Percentiles rank a stretch among this genome's conserved stretches.
These are phyloP conservation scores for Micropoecilia bifurca DNA, from an alignment of 2,797 vertebrate genomes.

Conservation along the genomic window DNA sequence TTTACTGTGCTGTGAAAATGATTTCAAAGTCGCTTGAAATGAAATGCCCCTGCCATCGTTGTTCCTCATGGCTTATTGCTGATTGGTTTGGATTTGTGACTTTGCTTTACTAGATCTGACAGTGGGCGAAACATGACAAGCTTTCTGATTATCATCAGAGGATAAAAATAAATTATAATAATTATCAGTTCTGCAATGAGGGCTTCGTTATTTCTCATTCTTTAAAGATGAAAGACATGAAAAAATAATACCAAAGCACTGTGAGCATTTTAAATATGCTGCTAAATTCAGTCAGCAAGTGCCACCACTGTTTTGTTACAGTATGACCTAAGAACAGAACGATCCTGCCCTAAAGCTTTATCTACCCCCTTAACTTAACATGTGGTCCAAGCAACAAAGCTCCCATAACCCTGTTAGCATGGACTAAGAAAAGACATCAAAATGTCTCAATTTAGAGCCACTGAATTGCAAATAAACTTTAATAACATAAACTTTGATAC, in stretches of 20 bases:
- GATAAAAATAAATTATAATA: background rate
- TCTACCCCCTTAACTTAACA: background rate
- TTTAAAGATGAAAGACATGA: background rate
- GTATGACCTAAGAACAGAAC: background rate
- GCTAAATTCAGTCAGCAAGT: background rate
- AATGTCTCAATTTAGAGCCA: background rate
- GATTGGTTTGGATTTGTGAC: background rate
- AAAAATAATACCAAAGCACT: background rate
- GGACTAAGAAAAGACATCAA: background rate
- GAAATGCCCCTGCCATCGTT: background rate
- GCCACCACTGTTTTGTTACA: background rate
- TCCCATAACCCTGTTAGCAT: background rate
- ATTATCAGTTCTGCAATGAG: background rate
- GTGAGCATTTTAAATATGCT: background rate
- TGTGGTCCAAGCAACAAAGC: background rate
- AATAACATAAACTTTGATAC: background rate
- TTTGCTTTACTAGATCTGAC: background rate
- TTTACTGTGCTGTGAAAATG: background rate
- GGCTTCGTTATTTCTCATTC: background rate
- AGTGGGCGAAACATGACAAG: background rate
- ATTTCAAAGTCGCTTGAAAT: constrained; percentile 9
- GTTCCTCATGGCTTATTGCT: background rate
- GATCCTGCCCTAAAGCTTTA: background rate
- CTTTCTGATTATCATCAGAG: background rate
- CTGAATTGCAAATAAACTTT: background rate